These are phyloP conservation scores for Rhinogobius similis DNA, from an alignment of 2,113 vertebrate genomes.

Conservation along the genomic window DNA sequence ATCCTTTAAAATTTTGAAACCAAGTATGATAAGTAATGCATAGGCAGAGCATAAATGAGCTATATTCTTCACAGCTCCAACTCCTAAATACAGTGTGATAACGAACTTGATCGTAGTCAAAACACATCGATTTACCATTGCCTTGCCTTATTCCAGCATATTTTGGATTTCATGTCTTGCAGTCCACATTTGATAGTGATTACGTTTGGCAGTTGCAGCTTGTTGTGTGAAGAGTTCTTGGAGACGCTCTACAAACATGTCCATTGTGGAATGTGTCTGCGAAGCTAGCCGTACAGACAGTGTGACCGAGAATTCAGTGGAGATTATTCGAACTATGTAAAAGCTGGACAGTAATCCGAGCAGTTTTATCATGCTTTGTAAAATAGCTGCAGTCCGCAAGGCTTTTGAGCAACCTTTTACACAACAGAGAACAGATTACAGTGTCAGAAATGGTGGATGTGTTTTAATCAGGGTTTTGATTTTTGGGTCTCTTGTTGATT, in stretches of 20 bases:
- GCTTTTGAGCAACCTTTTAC: conserved; percentile 12
- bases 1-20: not conserved
- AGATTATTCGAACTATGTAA: conserved; percentile 45
- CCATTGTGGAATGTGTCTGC: conserved; percentile 36
- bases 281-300: conserved; percentile 38
- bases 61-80: not conserved
- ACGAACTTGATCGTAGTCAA: not conserved
- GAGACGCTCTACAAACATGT: conserved; percentile 30
- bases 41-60: not conserved
- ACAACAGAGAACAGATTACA: not conserved
- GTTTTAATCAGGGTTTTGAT: not conserved
- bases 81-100: not conserved
- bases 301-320: conserved; percentile 33
- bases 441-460: not conserved
- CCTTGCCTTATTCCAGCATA: conserved; percentile 12
- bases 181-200: conserved; percentile 13
- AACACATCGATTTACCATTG: not conserved
- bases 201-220: conserved; percentile 17
- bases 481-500: not conserved
- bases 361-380: conserved; percentile 42
- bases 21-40: not conserved
- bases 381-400: conserved; percentile 20
- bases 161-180: conserved; percentile 8
- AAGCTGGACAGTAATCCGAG: conserved; percentile 46
- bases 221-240: conserved; percentile 11